These are phyloP conservation scores for Semnopithecus entellus DNA, from an alignment of 2,113 vertebrate species.

Conservation along the genomic window DNA sequence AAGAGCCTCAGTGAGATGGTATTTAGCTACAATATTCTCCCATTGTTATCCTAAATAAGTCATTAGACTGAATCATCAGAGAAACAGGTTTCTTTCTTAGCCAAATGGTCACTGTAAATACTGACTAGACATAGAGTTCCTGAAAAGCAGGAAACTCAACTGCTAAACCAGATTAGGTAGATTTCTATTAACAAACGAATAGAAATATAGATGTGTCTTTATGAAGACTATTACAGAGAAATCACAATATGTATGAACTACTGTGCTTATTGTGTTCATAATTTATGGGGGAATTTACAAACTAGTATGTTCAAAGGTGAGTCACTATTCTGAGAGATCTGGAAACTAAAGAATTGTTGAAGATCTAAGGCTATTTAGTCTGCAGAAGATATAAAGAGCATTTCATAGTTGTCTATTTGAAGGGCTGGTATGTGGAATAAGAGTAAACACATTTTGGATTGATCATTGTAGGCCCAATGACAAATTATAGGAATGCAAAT, in stretches of 20 bases:
- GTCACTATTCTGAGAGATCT: not conserved
- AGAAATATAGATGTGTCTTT: not conserved
- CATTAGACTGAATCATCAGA: not conserved
- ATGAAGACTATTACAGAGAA: not conserved
- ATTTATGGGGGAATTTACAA: not conserved
- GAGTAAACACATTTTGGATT: not conserved
- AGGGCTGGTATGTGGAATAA: not conserved
- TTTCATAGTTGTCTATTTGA: not conserved
- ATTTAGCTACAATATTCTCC: not conserved
- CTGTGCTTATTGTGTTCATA: not conserved
- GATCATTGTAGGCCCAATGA: not conserved
- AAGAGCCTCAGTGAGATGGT: not conserved
- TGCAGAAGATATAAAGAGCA: not conserved
- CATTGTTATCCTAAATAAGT: not conserved
- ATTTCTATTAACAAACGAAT: not conserved
- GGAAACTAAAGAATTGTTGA: not conserved
- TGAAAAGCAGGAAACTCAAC: not conserved
- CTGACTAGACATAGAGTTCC: not conserved
- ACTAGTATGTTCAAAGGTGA: not conserved
- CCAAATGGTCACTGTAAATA: not conserved
- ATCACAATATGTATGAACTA: not conserved
- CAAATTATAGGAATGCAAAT: not conserved
- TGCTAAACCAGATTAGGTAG: not conserved
- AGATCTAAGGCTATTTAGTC: not conserved
- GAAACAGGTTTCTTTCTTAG: not conserved